Percentiles rank a stretch among this genome's conserved stretches.
These are phyloP conservation scores for Acyrthosiphon pisum DNA, from an alignment of 1,140 invertebrate species.

Conservation along the genomic window DNA sequence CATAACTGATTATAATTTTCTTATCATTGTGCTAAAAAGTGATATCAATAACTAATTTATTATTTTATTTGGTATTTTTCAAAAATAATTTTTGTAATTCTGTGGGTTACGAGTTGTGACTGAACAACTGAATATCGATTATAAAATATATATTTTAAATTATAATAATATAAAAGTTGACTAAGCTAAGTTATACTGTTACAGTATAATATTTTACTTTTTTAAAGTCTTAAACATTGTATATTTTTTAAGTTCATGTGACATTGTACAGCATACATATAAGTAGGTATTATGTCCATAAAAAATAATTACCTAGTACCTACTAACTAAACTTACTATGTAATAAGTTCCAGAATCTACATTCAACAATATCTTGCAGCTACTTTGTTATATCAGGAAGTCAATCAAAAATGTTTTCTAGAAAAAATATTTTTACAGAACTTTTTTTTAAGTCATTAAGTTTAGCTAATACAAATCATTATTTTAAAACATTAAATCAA, in stretches of 20 bases:
- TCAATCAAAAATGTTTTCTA: constrained; percentile 6
- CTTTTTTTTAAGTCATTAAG: neutral
- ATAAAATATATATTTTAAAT: no score
- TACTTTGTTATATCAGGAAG: neutral
- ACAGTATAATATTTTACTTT: no score
- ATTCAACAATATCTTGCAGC: neutral
- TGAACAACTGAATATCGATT: no score
- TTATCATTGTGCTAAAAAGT: neutral
- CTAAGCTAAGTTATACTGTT: no score
- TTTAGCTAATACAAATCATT: neutral
- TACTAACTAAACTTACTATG: neutral
- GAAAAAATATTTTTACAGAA: neutral
- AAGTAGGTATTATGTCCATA: neutral
- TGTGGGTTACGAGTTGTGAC: no score
- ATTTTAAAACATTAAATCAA: neutral
- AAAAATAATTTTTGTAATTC: no score
- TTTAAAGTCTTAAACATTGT: no score
- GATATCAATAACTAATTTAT: neutral
- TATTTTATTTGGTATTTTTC: no score
- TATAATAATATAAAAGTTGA: no score
- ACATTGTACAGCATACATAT: no score
- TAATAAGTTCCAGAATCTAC: neutral
- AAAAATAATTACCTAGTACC: no score
- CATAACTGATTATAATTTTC: constrained; percentile 18
- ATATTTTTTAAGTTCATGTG: no score